Conservation (phyloP, 2,888 invertebrate genomes). For the Chironomus tentans region DNA sequence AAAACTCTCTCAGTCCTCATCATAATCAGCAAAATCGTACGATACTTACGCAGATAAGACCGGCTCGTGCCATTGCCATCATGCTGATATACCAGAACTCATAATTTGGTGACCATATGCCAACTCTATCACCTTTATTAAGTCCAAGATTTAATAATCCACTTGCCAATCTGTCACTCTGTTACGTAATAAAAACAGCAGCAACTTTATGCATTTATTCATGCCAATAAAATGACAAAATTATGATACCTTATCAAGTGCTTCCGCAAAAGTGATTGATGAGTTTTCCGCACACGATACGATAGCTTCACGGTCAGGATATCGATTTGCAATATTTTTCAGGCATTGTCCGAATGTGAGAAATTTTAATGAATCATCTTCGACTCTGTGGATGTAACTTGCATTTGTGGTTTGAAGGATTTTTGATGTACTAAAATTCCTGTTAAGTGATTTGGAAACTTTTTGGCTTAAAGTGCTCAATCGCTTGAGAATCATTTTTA, state of each 20-base stretch:
- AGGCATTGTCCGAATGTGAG: conserved; percentile 49
- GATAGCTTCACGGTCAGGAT: conserved; percentile 49
- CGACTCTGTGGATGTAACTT: conserved; percentile 48
- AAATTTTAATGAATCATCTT: conserved; percentile 44
- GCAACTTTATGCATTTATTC: background rate
- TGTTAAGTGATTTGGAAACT: background rate
- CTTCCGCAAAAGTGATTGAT: conserved; percentile 46
- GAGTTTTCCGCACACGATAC: conserved; percentile 48
- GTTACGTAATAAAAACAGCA: conserved; percentile 13
- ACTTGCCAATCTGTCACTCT: conserved; percentile 60
- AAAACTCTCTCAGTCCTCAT: background rate
- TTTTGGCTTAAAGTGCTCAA: background rate
- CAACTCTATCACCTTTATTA: conserved; percentile 61
- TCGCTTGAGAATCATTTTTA: too few relatives aligned
- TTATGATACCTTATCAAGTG: conserved; percentile 40
- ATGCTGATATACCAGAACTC: conserved; percentile 66
- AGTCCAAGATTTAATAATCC: conserved; percentile 62
- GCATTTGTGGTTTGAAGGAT: background rate
- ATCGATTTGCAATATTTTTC: conserved; percentile 45
- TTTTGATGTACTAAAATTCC: background rate
- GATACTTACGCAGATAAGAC: conserved; percentile 51
- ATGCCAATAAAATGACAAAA: background rate
- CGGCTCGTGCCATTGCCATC: conserved; percentile 61
- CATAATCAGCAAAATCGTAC: background rate
- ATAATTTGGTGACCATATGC: conserved; percentile 70